Evolutionary conservation across 2,797 vertebrate species (phyloP).

Genomic region (Bovichtus diacanthus): DNA sequence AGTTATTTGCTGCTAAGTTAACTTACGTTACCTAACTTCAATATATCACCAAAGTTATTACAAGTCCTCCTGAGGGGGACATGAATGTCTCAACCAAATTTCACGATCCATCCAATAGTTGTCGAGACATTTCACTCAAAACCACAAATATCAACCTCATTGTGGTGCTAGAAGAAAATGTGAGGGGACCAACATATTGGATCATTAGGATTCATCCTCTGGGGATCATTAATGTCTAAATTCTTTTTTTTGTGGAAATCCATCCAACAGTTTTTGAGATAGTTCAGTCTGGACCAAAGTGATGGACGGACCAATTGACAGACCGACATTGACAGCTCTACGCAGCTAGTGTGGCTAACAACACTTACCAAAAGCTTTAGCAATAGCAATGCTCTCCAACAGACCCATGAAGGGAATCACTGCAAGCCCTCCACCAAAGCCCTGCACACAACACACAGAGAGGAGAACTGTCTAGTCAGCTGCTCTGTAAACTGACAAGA

Average conservation of each 20-base stretch:
- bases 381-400: slow-evolving; percentile 93
- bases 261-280: not conserved
- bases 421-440: slow-evolving; percentile 89
- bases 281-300: not conserved
- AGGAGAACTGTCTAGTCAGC: slow-evolving; percentile 8
- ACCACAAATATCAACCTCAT: not conserved
- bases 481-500: not conserved
- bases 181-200: not conserved
- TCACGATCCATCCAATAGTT: not conserved
- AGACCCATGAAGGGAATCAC: slow-evolving; percentile 94
- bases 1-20: too few species aligned
- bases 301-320: not conserved
- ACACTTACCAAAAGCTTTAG: slow-evolving; percentile 93
- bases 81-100: not conserved
- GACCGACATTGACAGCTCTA: not conserved
- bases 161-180: not conserved
- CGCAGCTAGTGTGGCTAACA: not conserved
- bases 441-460: slow-evolving; percentile 77
- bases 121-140: not conserved
- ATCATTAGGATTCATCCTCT: not conserved
- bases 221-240: not conserved
- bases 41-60: not conserved
- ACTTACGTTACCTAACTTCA: too few species aligned
- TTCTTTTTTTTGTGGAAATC: not conserved
- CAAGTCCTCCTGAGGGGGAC: not conserved